phyloP scores from a whole-genome alignment of 1,140 invertebrate genomes.

The Lucilia sericata region DNA sequence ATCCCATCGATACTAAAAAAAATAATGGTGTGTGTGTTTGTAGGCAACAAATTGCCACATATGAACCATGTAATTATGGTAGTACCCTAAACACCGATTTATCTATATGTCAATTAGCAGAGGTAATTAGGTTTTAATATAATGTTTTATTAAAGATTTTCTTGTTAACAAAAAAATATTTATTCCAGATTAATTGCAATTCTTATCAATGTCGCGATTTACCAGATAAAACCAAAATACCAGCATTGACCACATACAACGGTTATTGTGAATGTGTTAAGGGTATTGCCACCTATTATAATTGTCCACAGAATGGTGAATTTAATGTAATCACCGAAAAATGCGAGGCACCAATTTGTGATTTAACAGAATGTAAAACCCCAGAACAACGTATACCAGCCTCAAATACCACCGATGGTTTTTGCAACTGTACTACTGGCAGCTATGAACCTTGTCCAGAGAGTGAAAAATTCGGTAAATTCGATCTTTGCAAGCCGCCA shows the following conservation, averaged over 20 bases:
- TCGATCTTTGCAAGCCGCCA: too few relatives aligned
- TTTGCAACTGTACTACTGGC: constrained; percentile 50
- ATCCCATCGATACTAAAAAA: too few relatives aligned
- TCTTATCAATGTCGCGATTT: background rate
- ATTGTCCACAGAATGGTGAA: background rate
- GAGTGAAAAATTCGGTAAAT: too few relatives aligned
- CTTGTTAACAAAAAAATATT: background rate
- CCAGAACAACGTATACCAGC: background rate
- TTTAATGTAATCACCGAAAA: background rate
- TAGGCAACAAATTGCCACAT: constrained; percentile 22
- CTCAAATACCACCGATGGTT: constrained; percentile 44
- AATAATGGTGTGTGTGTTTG: constrained; percentile 46
- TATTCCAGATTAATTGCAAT: constrained; percentile 29
- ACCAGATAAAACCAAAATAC: constrained; percentile 21
- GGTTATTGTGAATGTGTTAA: constrained; percentile 12
- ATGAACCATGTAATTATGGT: constrained; percentile 31
- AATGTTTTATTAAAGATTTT: background rate
- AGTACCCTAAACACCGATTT: constrained; percentile 24
- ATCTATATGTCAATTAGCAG: background rate
- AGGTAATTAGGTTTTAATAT: constrained; percentile 31
- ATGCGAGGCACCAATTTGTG: background rate
- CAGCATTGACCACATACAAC: background rate
- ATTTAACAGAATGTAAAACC: background rate
- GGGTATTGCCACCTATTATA: background rate
- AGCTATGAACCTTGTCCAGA: constrained; percentile 46